These are phyloP conservation scores for Ceyx cyanopectus DNA, from an alignment of 2,113 vertebrate genomes.

Conservation along the genomic window DNA sequence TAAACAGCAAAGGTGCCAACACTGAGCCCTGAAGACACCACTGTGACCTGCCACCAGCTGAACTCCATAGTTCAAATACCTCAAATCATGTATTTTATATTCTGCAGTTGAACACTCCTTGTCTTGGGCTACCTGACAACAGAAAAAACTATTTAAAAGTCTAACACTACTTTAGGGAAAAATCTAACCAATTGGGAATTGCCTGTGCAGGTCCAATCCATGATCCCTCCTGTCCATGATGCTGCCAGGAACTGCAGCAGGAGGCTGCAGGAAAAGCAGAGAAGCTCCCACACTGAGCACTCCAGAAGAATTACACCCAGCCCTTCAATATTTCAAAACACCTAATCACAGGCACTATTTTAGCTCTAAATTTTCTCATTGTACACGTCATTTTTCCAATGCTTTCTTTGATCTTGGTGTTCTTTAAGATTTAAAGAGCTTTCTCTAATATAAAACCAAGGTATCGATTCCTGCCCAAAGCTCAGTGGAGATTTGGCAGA, in stretches of 20 bases:
- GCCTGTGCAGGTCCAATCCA: neutral
- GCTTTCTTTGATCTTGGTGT: neutral
- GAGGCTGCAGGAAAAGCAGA: neutral
- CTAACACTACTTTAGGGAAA: neutral
- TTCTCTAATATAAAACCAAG: neutral
- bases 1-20: no score
- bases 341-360: neutral
- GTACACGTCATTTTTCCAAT: neutral
- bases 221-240: fast-evolving
- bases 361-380: neutral
- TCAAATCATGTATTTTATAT: neutral
- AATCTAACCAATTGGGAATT: neutral
- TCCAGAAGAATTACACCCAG: neutral
- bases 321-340: neutral
- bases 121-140: neutral
- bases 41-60: no score
- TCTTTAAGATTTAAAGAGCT: neutral
- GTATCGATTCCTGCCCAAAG: neutral
- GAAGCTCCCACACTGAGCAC: fast-evolving
- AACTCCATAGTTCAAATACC: no score
- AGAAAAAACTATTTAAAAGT: neutral
- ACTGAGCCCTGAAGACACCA: no score
- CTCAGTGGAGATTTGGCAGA: neutral
- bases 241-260: neutral
- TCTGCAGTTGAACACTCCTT: neutral